These are phyloP conservation scores for Corbicula japonica DNA, from an alignment of 2,888 invertebrate genomes.

Conservation along the genomic window DNA sequence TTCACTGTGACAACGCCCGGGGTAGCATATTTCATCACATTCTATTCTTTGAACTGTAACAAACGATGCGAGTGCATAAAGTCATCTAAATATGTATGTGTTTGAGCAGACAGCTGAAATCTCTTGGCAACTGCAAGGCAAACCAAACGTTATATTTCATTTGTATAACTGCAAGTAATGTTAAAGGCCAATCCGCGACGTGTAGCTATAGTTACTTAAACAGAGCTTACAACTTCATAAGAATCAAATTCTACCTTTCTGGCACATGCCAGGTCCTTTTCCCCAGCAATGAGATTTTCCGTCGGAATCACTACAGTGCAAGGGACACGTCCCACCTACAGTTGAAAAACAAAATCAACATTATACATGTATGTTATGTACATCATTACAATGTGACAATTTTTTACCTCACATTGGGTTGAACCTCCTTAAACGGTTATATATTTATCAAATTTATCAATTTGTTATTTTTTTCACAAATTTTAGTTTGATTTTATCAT, in stretches of 20 bases:
- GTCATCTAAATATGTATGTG: background rate
- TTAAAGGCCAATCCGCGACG: background rate
- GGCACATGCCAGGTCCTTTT: constrained; percentile 90
- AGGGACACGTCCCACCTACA: constrained; percentile 65
- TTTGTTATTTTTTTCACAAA: no score
- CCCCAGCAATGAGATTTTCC: constrained; percentile 95
- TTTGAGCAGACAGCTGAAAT: background rate
- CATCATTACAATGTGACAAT: no score
- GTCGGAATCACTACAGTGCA: constrained; percentile 58
- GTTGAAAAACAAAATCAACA: no score
- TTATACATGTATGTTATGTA: no score
- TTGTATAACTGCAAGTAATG: background rate
- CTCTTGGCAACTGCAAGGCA: background rate
- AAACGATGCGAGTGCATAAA: background rate
- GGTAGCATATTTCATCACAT: constrained; percentile 66
- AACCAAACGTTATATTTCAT: background rate
- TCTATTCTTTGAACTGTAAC: constrained; percentile 47
- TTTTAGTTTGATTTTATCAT: no score
- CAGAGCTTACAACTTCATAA: background rate
- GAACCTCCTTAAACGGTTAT: no score
- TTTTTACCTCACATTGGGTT: no score
- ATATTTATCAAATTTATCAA: no score
- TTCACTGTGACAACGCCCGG: constrained; percentile 70
- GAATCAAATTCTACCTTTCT: constrained; percentile 52
- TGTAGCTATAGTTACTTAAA: background rate